Conservation (phyloP, 2,888 invertebrate genomes). For the Tenthredo scrophulariae region DNA sequence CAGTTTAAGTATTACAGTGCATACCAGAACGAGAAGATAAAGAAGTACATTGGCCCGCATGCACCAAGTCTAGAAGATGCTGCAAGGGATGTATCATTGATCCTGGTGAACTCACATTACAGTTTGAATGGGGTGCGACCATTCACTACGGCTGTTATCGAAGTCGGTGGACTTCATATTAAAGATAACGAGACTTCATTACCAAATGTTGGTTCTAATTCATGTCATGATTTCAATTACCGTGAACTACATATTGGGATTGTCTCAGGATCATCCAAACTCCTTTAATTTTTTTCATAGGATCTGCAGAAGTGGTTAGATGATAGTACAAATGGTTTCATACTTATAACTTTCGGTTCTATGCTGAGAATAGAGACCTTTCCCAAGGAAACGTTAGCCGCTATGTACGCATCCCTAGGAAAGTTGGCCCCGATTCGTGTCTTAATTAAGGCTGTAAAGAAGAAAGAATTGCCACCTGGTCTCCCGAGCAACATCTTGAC, state of each 20-base stretch:
- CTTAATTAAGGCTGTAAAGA: conserved; percentile 64
- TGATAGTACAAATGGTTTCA: conserved; percentile 53
- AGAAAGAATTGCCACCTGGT: conserved; percentile 61
- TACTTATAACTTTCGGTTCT: conserved; percentile 66
- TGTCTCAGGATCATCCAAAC: not conserved
- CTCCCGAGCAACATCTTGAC: conserved; percentile 65
- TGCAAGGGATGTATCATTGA: not conserved
- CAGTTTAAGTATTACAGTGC: conserved; percentile 57
- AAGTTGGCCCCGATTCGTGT: conserved; percentile 67
- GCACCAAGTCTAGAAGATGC: not conserved
- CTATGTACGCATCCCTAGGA: conserved; percentile 63
- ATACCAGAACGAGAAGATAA: conserved; percentile 60
- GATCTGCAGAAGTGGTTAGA: conserved; percentile 57
- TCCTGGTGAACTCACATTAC: not conserved
- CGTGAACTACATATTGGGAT: not conserved
- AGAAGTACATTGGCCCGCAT: not conserved
- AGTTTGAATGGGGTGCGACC: not conserved
- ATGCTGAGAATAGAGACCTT: conserved; percentile 66
- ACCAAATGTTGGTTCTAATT: conserved; percentile 58
- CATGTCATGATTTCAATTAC: conserved; percentile 61
- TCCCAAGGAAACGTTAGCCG: conserved; percentile 59
- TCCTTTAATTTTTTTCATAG: conserved; percentile 56
- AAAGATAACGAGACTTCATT: conserved; percentile 64
- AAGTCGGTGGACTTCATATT: conserved; percentile 77
- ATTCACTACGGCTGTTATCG: not conserved